phyloP scores from a whole-genome alignment of 92 coral and sea anemone species.

The Scolanthus callimorphus region DNA sequence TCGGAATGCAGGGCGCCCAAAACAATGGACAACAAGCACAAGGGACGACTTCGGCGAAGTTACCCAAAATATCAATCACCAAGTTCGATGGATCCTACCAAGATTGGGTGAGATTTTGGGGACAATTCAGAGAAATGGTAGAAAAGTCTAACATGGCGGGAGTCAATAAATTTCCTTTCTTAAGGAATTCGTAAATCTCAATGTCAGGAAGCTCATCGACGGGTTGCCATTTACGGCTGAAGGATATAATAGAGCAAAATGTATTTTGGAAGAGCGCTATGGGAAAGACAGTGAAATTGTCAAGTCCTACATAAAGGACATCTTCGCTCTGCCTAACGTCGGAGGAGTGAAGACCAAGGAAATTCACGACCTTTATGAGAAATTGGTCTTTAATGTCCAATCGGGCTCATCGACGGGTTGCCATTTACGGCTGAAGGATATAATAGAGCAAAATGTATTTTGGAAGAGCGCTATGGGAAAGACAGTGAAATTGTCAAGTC shows the following conservation, averaged over 20 bases:
- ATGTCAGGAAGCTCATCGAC: slow-evolving; percentile 4
- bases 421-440: no score
- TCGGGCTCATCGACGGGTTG: no score
- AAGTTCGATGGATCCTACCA: slow-evolving; percentile 14
- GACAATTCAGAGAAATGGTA: slow-evolving; percentile 1
- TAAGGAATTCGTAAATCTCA: slow-evolving; percentile 3
- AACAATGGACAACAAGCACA: background rate
- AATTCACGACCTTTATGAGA: no score
- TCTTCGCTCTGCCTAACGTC: background rate
- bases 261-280: background rate
- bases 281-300: slow-evolving; percentile 14
- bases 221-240: slow-evolving; percentile 8
- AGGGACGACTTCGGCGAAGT: slow-evolving; percentile 3
- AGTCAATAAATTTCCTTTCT: slow-evolving; percentile 6
- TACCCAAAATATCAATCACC: slow-evolving; percentile 4
- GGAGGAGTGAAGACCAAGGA: no score
- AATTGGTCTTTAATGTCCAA: no score
- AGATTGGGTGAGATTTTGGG: slow-evolving; percentile 17
- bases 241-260: slow-evolving; percentile 5
- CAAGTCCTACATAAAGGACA: background rate
- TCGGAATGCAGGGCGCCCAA: background rate
- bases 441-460: no score
- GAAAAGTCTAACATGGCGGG: slow-evolving; percentile 9
- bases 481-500: no score
- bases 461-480: no score